Evolutionary conservation across 2,888 invertebrate species (phyloP).

Genomic region (Erynnis tages): DNA sequence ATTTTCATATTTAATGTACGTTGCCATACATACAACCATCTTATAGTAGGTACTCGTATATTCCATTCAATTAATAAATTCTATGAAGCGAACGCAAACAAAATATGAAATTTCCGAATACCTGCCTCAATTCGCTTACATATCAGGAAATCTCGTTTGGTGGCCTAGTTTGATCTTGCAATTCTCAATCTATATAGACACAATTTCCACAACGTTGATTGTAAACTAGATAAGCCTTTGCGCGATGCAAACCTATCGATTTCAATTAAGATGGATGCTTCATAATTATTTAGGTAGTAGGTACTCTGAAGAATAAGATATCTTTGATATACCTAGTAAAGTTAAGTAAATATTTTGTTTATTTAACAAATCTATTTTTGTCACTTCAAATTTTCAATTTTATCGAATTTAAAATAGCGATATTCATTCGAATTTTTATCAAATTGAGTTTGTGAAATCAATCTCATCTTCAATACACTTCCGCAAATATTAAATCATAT

Average conservation of each 20-base stretch:
- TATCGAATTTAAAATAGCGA: too few relatives aligned
- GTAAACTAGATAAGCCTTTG: conserved; percentile 4
- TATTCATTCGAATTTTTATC: too few relatives aligned
- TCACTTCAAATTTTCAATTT: too few relatives aligned
- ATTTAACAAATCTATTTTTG: too few relatives aligned
- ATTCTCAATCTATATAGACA: conserved; percentile 12
- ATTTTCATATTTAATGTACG: conserved; percentile 52
- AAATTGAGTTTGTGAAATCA: too few relatives aligned
- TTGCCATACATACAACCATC: conserved; percentile 31
- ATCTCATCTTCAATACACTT: too few relatives aligned
- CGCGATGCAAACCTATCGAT: conserved; percentile 1
- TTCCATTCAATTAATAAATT: conserved; percentile 52
- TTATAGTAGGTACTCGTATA: conserved; percentile 41
- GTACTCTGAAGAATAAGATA: too few relatives aligned
- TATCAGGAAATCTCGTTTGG: conserved; percentile 21
- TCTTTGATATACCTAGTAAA: too few relatives aligned
- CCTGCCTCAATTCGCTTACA: conserved; percentile 10
- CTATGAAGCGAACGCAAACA: conserved; percentile 34
- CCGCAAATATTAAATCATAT: background rate
- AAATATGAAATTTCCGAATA: too few relatives aligned
- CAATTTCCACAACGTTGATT: conserved; percentile 11
- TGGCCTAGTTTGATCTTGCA: conserved; percentile 3
- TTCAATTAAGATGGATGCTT: background rate
- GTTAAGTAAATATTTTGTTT: too few relatives aligned
- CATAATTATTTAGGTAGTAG: too few relatives aligned